A percentile compares a stretch with the other conserved stretches of the same genome.
Evolutionary conservation across 2,888 invertebrate species (phyloP).

Genomic region (Anarsia innoxiella): DNA sequence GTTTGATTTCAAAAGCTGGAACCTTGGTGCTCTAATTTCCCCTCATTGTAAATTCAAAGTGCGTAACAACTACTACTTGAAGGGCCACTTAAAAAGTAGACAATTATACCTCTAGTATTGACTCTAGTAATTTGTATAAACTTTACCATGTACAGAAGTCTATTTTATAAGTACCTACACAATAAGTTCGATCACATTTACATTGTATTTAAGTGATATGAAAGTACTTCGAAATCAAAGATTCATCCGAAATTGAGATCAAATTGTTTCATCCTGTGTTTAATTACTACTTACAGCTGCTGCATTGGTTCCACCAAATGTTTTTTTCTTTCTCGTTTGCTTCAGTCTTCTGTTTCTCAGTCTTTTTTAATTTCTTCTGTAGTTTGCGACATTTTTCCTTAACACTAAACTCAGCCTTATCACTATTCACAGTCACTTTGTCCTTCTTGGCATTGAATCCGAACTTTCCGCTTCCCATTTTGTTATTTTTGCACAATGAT

Average conservation of each 20-base stretch:
- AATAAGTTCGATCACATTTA: no score
- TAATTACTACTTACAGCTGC: conserved; percentile 54
- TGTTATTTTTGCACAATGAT: conserved; percentile 40
- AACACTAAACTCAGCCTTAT: conserved; percentile 67
- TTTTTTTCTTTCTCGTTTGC: conserved; percentile 53
- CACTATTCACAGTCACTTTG: conserved; percentile 49
- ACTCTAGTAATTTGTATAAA: no score
- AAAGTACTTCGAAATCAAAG: no score
- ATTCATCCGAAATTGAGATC: background rate
- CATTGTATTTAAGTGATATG: no score
- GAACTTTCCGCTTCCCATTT: conserved; percentile 69
- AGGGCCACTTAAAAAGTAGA: conserved; percentile 46
- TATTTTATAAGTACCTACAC: no score
- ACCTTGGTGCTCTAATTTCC: conserved; percentile 72
- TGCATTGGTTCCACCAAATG: conserved; percentile 72
- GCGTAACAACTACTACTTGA: conserved; percentile 62
- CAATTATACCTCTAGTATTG: no score
- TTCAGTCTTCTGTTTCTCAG: conserved; percentile 69
- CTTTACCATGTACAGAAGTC: no score
- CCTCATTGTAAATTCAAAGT: conserved; percentile 69
- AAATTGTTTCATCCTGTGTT: conserved; percentile 5
- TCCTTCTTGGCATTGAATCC: conserved; percentile 58
- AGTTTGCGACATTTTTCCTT: conserved; percentile 64
- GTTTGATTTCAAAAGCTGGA: conserved; percentile 65
- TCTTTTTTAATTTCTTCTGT: conserved; percentile 69